Base-by-base conservation (phyloP, 1,140 invertebrate genomes). In the Myzus persicae region DNA sequence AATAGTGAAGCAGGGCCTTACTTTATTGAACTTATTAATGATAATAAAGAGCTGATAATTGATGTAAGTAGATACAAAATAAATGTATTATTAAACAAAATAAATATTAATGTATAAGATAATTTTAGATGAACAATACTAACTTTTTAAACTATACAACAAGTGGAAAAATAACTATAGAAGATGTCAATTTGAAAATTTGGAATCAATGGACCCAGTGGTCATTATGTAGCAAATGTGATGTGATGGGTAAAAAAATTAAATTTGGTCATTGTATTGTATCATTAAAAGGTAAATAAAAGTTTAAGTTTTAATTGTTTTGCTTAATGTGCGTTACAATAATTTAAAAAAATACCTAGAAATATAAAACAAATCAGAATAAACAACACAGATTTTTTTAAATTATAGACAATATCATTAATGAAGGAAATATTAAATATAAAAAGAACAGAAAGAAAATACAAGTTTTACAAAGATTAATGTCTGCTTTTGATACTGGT, bases 171-270 rank as follows among this genome's bases (percentile, higher is more conserved):
- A 46, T 44, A 38, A 22, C 48, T n/a, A 31, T 90, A 48, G 22
- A 59, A 1, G 93, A 90, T 51, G 46, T 76, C 18, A 81, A 59
- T 48, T 48, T 93, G 2, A 93, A 89, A 40, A 51, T 90, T 18
- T 90, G 46, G 93, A 90, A n/a, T 90, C 22, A 40, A 42, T 97
- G 97, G 96, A 95, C 95, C 6, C 93, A 95, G 31, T 97, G 97
- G 97, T 96, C 96, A 26, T 94, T 95, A n/a, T 97, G 97, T 94
- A 97, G 96, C 90, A 94, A 94, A n/a, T 97, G 97, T 94, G 95
- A 95, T 31, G 94, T 94, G 82, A 95, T 96, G 88, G 96, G 96
- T 0, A 95, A 95, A 94, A 95, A 95, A 94, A 94, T 95, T 54
- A 95, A 96, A 92, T 95, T 96, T 90, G 96, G 96, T 20, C 95